Conservation (phyloP, 2,113 vertebrate genomes). For the Percina caprodes region DNA sequence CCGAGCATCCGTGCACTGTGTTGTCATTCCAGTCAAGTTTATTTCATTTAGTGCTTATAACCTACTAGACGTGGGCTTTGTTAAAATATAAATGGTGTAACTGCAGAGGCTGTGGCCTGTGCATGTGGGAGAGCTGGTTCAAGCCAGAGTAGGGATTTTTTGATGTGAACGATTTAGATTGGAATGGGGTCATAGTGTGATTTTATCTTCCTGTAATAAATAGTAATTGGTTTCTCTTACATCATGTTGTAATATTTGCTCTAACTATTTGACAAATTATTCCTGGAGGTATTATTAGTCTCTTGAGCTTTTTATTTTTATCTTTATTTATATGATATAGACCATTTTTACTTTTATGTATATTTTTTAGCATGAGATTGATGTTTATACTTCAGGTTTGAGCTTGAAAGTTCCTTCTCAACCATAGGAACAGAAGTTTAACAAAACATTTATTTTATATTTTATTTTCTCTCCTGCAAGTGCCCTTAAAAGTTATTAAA, state of each 20-base stretch:
- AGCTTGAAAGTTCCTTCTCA: background rate
- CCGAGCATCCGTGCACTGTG: background rate
- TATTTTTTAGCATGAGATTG: background rate
- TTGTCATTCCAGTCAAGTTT: background rate
- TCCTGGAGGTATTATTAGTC: background rate
- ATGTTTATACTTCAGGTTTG: background rate
- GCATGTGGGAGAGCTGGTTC: background rate
- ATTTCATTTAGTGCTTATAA: background rate
- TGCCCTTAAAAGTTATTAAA: no score
- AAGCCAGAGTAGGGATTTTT: constrained; percentile 15
- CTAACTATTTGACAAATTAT: constrained; percentile 5
- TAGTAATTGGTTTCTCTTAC: constrained; percentile 4
- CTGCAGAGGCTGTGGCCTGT: background rate
- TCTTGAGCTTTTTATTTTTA: background rate
- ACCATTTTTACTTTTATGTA: background rate
- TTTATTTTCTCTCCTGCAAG: background rate
- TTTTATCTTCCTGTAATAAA: constrained; percentile 17
- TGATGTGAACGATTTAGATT: constrained; percentile 7
- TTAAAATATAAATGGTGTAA: background rate
- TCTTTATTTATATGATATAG: background rate
- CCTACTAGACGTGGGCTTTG: background rate
- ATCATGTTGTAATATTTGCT: constrained; percentile 18
- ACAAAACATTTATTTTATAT: background rate
- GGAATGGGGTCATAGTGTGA: constrained; percentile 13
- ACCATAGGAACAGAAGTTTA: background rate